Conservation (phyloP, 2,113 vertebrate species). For the Percopsis transmontana region DNA sequence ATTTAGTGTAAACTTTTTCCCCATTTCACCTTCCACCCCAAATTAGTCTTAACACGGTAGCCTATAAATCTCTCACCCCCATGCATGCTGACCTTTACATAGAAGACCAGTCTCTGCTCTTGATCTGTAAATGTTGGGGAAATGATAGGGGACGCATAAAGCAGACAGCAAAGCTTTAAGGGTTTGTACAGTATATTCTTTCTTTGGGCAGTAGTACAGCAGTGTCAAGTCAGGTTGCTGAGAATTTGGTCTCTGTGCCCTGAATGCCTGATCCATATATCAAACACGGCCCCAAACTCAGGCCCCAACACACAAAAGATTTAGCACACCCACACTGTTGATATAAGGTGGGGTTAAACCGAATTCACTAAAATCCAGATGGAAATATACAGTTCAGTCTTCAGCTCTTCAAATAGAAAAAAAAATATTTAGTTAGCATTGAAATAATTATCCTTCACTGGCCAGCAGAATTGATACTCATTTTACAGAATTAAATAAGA, state of each 20-base stretch:
- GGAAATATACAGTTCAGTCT: constrained; percentile 30
- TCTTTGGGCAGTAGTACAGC: no score
- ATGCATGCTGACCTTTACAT: no score
- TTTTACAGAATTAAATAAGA: constrained; percentile 67
- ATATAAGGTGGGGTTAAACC: constrained; percentile 2
- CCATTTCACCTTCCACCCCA: no score
- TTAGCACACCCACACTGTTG: constrained; percentile 32
- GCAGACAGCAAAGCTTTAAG: no score
- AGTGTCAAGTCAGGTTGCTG: no score
- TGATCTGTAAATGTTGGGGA: no score
- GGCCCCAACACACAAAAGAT: constrained; percentile 3
- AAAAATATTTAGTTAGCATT: constrained; percentile 40
- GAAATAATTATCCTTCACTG: constrained; percentile 70
- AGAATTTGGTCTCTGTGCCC: no score
- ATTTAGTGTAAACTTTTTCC: background rate
- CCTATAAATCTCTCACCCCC: no score
- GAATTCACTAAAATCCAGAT: constrained; percentile 29
- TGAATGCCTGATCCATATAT: background rate
- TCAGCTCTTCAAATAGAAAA: constrained; percentile 27
- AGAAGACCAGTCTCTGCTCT: no score
- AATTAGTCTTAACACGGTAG: no score
- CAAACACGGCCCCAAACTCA: background rate
- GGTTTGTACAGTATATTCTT: no score
- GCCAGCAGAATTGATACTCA: constrained; percentile 76
- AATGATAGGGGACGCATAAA: no score